Base-by-base conservation (phyloP, 2,888 invertebrate genomes). In the Pedicia rivosa region DNA sequence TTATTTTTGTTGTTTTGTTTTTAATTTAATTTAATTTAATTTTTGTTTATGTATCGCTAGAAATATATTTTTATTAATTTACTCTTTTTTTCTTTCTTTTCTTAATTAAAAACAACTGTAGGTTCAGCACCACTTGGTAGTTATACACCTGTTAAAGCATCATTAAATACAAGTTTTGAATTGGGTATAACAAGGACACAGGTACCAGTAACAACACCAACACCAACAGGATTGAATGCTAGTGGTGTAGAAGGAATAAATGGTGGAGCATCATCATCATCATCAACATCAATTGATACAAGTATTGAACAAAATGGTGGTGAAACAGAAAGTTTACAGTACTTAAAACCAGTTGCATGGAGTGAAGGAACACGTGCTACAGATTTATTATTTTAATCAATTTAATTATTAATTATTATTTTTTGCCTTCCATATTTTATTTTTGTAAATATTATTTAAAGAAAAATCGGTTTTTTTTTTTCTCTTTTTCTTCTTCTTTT, bases 91-190 rank as follows among this genome's bases (percentile, higher is more conserved):
- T n/a, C n/a, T n/a, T n/a, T n/a, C n/a, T n/a, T n/a, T n/a, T n/a
- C n/a, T n/a, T n/a, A n/a, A n/a, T n/a, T n/a, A n/a, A n/a, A n/a
- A n/a, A n/a, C n/a, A n/a, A n/a, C n/a, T n/a, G n/a, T 52, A 62
- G 61, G 62, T 46, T 62, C 62, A 38, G 84, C 86, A 46, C 78
- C 74, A 51, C 67, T 88, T 57, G 73, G 80, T 44, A 80, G 74
- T 54, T 88, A 87, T 67, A 84, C 83, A 50, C 87, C 88, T 41
- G 72, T 79, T 65, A 80, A 82, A 67, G 73, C 72, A 37, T 64
- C 67, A 46, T 69, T 66, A 46, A 65, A 68, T 48, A 70, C 62
- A 50, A 65, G 72, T 42, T 87, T 86, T 66, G 77, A 81, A 63
- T 67, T 86, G 43, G 88, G 88, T 36, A 72, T 86, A 40, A 78